Percentiles rank a stretch among this genome's conserved stretches.
Conservation (phyloP, 2,888 invertebrate genomes). For the Drosophila ustulata region DNA sequence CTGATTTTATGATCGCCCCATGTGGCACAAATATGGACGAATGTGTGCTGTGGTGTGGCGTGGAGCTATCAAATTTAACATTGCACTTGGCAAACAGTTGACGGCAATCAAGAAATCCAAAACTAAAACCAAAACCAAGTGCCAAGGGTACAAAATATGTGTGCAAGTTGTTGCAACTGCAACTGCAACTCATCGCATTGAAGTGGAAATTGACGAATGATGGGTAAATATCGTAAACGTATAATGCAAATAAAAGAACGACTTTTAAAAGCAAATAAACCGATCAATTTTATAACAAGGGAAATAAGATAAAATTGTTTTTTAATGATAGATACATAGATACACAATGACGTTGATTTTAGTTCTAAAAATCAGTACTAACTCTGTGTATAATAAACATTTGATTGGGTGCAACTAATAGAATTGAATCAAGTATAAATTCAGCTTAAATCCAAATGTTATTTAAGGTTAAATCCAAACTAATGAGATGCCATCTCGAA, state of each 20-base stretch:
- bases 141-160: constrained; percentile 33
- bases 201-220: constrained; percentile 1
- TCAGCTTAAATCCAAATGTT: not conserved
- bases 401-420: not conserved
- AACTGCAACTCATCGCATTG: constrained; percentile 2
- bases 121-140: constrained; percentile 19
- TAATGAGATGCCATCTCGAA: not conserved
- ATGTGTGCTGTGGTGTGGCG: constrained; percentile 12
- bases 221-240: constrained; percentile 3
- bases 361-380: not conserved
- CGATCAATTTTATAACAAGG: not conserved
- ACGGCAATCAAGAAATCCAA: constrained; percentile 43
- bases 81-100: constrained; percentile 62
- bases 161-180: constrained; percentile 11
- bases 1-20: constrained; percentile 27
- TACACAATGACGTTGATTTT: not conserved
- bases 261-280: not conserved
- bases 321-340: not conserved
- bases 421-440: not conserved
- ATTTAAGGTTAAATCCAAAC: not conserved
- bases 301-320: not conserved
- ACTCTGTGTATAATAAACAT: not conserved
- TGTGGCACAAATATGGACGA: constrained; percentile 26
- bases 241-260: not conserved
- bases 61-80: constrained; percentile 54